These are phyloP conservation scores for Drosophila lacertosa DNA, from an alignment of 1,140 invertebrate species.

Conservation along the genomic window DNA sequence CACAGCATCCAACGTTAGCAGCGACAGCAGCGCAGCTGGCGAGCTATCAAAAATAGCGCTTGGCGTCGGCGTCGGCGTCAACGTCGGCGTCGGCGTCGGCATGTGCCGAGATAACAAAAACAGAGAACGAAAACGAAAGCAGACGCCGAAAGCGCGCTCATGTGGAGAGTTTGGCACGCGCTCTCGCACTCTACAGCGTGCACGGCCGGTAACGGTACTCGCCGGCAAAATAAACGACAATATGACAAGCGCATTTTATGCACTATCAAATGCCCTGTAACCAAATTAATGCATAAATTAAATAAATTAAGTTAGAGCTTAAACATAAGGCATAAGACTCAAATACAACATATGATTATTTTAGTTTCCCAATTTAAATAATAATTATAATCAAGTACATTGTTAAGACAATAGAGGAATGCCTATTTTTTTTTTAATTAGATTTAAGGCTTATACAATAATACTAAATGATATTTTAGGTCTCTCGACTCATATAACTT, in stretches of 20 bases:
- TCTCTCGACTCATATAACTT: too few relatives aligned
- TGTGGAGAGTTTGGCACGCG: slow-evolving; percentile 50
- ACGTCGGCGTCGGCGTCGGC: slow-evolving; percentile 28
- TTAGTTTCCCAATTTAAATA: too few relatives aligned
- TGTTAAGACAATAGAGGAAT: too few relatives aligned
- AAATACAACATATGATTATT: too few relatives aligned
- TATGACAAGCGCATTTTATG: background rate
- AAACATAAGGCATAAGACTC: too few relatives aligned
- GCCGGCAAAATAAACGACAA: slow-evolving; percentile 62
- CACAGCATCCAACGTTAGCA: slow-evolving; percentile 18
- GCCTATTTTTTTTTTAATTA: too few relatives aligned
- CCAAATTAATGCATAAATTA: background rate
- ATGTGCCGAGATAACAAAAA: slow-evolving; percentile 76
- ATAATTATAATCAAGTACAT: too few relatives aligned
- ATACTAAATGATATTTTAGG: too few relatives aligned
- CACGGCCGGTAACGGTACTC: slow-evolving; percentile 64
- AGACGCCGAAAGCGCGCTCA: slow-evolving; percentile 14
- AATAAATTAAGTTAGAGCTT: too few relatives aligned
- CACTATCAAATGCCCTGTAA: slow-evolving; percentile 9
- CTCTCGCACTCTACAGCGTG: slow-evolving; percentile 39
- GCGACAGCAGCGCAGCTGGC: slow-evolving; percentile 45
- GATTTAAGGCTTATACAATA: too few relatives aligned
- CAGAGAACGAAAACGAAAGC: slow-evolving; percentile 63
- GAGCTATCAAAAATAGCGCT: slow-evolving; percentile 66
- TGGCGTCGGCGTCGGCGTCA: slow-evolving; percentile 12